These are phyloP conservation scores for Spinus olivaceus DNA, from an alignment of 2,797 vertebrate species.

Conservation along the genomic window DNA sequence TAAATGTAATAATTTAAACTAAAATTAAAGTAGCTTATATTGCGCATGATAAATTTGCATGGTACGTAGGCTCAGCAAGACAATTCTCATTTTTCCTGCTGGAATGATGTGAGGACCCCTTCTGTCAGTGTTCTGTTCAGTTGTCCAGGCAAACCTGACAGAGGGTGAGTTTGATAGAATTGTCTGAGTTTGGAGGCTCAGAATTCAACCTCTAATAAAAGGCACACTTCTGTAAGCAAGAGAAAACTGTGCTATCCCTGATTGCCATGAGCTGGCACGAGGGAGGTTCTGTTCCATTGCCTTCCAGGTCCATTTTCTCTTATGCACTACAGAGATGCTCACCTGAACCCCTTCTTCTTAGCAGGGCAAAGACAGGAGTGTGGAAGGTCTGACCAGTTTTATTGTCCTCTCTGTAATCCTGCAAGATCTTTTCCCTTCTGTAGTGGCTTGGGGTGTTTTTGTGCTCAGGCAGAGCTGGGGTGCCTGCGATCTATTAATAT, in stretches of 20 bases:
- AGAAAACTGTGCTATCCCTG: background rate
- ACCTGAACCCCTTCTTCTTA: background rate
- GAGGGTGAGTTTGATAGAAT: background rate
- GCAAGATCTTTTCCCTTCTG: background rate
- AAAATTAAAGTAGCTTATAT: background rate
- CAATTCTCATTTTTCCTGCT: background rate
- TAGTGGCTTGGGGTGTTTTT: fast-evolving
- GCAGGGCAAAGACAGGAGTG: background rate
- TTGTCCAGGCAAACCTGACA: background rate
- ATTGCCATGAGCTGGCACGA: fast-evolving
- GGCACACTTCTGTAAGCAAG: background rate
- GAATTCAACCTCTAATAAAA: background rate
- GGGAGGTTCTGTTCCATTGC: background rate
- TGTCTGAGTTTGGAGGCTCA: background rate
- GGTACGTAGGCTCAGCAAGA: fast-evolving
- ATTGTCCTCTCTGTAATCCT: background rate
- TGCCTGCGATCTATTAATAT: background rate
- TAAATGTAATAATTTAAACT: background rate
- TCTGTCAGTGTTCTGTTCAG: fast-evolving
- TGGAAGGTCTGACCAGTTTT: background rate
- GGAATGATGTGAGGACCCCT: fast-evolving
- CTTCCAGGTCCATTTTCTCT: background rate
- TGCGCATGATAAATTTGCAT: background rate
- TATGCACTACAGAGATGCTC: background rate
- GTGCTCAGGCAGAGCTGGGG: background rate